Base-by-base conservation (phyloP, 2,113 vertebrate genomes). In the Thermophis baileyi region DNA sequence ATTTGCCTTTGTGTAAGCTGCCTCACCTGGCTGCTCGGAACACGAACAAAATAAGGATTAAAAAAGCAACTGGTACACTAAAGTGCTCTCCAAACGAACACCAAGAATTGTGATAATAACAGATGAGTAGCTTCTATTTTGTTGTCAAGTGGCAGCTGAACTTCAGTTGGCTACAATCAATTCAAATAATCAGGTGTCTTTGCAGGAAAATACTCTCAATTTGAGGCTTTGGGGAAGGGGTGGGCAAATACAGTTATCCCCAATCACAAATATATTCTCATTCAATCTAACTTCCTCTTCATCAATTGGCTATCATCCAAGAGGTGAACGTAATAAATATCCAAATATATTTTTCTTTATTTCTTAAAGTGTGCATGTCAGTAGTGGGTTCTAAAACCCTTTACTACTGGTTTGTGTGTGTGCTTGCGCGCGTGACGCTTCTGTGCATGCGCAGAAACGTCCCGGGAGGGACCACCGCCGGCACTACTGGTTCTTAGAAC, bases 131-230 rank as follows among this genome's bases (percentile, higher is more conserved):
- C 40, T 81, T 81, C 91, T 89, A 27, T 89, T 92, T 89, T 81
- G 87, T 51, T 54, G 35, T 89, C 60, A 92, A 92, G 87, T 92
- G 91, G 60, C 35, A 92, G 91, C 53, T 89, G 91, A 92, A 50
- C 63, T 81, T 55, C 27, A 55, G 60, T 46, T 89, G 49, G 60
- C 60, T 88, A 74, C 57, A 74, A 88, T 92, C 91, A 88, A 74
- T 49, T 57, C 47, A 92, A 92, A 88, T 50, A 89, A 81, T 60
- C 85, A 46, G 55, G 54, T 87, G 91, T 25, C 54, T n/a, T 57
- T 81, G 60, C 50, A 47, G 16, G 18, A 54, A 89, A 89, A 89
- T 51, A 55, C 18, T 27, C 50, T 47, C 16, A 3, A 10, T 81
- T 89, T 92, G 53, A 92, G 53, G 60, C 14, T 50, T 81, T 44